Percentiles rank a stretch among this genome's conserved stretches.
Conservation (phyloP, 2,888 invertebrate species). For the Arge pagana region DNA sequence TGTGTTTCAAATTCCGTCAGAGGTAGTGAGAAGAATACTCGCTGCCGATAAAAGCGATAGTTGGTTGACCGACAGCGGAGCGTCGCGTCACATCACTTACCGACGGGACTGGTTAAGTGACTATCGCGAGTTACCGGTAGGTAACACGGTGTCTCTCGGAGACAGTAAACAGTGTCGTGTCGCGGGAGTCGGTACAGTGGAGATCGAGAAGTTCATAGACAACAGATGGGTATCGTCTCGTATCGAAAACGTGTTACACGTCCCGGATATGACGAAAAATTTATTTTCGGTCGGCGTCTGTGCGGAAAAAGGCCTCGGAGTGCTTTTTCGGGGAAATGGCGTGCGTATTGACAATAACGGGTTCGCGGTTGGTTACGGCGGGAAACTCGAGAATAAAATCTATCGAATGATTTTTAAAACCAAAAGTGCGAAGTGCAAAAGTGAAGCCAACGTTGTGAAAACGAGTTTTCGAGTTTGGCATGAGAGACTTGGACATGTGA, state of each 20-base stretch:
- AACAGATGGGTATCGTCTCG: slow-evolving; percentile 12
- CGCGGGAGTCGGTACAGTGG: slow-evolving; percentile 24
- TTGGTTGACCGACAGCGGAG: slow-evolving; percentile 30
- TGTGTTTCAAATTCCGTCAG: background rate
- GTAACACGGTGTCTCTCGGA: slow-evolving; percentile 23
- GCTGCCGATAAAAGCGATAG: slow-evolving; percentile 7
- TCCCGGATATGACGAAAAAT: slow-evolving; percentile 26
- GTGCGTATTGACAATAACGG: slow-evolving; percentile 6
- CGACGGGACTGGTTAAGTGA: slow-evolving; percentile 26
- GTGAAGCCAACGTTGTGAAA: slow-evolving; percentile 24
- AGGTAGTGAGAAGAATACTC: no score
- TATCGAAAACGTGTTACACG: slow-evolving; percentile 30
- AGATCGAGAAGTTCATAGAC: slow-evolving; percentile 24
- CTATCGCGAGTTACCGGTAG: slow-evolving; percentile 16
- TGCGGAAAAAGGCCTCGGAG: slow-evolving; percentile 10
- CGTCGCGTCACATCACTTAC: slow-evolving; percentile 26
- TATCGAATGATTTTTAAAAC: slow-evolving; percentile 19
- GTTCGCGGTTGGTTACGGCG: slow-evolving; percentile 10
- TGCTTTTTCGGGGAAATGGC: slow-evolving; percentile 8
- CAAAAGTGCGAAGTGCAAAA: background rate
- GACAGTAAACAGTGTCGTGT: slow-evolving; percentile 23
- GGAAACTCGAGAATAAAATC: slow-evolving; percentile 16
- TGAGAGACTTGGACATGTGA: slow-evolving; percentile 33
- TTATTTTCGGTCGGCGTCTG: slow-evolving; percentile 31
- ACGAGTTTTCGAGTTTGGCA: slow-evolving; percentile 28